Percentiles rank a stretch among this genome's conserved stretches.
Conservation (phyloP, 2,888 invertebrate species). For the Cosmorhoe ocellata region DNA sequence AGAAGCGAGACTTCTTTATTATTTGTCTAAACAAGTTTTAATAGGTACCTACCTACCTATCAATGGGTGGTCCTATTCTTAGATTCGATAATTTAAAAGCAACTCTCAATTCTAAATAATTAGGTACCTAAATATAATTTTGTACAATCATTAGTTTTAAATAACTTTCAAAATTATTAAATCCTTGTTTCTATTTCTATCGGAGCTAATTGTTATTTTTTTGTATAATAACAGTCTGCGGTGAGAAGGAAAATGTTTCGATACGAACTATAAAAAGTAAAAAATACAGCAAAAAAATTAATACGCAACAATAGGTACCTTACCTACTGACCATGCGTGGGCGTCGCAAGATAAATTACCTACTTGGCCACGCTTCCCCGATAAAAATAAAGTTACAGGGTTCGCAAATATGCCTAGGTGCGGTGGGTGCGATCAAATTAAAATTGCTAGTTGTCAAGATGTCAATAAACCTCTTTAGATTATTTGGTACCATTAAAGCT, state of each 20-base stretch:
- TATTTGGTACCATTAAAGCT: too few relatives aligned
- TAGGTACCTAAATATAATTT: too few relatives aligned
- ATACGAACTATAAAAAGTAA: slow-evolving; percentile 8
- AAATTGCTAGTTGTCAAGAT: slow-evolving; percentile 14
- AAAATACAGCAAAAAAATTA: slow-evolving; percentile 22
- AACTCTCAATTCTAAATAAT: too few relatives aligned
- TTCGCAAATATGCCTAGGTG: slow-evolving; percentile 5
- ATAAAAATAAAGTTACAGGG: slow-evolving; percentile 30
- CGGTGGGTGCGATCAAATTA: slow-evolving; percentile 7
- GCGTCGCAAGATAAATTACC: slow-evolving; percentile 25
- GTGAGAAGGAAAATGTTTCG: background rate
- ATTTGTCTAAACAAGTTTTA: background rate
- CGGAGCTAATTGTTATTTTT: background rate
- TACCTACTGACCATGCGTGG: slow-evolving; percentile 10
- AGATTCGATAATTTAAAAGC: too few relatives aligned
- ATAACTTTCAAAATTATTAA: background rate
- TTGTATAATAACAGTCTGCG: background rate
- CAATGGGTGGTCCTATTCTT: too few relatives aligned
- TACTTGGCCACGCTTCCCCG: slow-evolving; percentile 13
- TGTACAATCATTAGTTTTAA: background rate
- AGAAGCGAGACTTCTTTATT: background rate
- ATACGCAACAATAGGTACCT: background rate
- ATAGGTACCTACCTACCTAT: too few relatives aligned
- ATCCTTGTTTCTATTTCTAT: background rate
- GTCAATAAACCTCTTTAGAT: background rate